A percentile compares a stretch with the other conserved stretches of the same genome.
Evolutionary conservation across 2,797 vertebrate genomes (phyloP).

Genomic region (Geotrypetes seraphini): DNA sequence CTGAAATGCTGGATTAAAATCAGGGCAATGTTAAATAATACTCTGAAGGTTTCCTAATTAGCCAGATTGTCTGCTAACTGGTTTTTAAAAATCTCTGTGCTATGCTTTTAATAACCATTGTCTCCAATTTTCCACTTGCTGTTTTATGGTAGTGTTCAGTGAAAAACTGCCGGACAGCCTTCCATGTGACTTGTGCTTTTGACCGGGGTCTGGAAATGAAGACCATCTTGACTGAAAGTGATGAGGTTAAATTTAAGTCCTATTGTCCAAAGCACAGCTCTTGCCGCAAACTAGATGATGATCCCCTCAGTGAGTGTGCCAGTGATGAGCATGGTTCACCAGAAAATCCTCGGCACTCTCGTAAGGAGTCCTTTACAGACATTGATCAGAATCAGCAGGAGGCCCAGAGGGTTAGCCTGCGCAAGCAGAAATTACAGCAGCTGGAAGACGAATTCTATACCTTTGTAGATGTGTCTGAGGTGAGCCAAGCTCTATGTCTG

Average conservation of each 20-base stretch:
- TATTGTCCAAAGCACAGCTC: conserved; percentile 88
- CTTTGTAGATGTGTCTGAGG: conserved; percentile 71
- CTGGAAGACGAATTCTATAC: conserved; percentile 89
- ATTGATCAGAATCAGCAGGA: conserved; percentile 59
- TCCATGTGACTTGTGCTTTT: conserved; percentile 92
- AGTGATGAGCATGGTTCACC: conserved; percentile 34
- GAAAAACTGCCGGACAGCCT: conserved; percentile 90
- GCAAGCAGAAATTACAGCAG: conserved; percentile 89
- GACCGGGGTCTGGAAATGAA: conserved; percentile 84
- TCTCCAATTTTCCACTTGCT: no score
- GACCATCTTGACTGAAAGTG: conserved; percentile 84
- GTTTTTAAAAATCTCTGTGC: no score
- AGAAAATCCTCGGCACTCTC: conserved; percentile 23
- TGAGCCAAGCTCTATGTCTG: conserved; percentile 65
- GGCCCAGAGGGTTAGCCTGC: conserved; percentile 69
- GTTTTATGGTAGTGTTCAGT: conserved; percentile 75
- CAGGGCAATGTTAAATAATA: no score
- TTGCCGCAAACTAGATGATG: conserved; percentile 32
- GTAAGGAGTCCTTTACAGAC: conserved; percentile 32
- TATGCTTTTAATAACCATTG: no score
- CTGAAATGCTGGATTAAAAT: no score
- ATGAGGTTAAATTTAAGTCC: conserved; percentile 96
- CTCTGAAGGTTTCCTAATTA: no score
- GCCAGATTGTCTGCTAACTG: no score
- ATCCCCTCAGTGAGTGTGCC: conserved; percentile 24